These are phyloP conservation scores for Caenorhabditis sulstoni DNA, from an alignment of 2,888 invertebrate genomes.

Conservation along the genomic window DNA sequence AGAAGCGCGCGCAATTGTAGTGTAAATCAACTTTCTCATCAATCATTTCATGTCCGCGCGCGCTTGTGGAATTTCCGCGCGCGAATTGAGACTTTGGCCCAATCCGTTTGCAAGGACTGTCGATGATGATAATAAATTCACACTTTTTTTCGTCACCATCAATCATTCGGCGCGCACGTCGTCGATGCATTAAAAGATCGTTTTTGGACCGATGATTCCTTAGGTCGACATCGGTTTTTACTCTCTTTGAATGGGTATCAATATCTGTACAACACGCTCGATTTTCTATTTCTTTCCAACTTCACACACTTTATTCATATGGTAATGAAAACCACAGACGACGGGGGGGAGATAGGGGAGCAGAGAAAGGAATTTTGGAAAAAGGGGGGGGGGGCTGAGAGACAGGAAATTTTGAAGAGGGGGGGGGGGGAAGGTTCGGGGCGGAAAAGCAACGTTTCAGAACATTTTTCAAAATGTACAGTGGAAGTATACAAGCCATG, in stretches of 20 bases:
- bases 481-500: background rate
- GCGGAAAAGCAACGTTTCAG: background rate
- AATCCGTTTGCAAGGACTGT: background rate
- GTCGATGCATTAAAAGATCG: background rate
- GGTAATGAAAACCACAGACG: background rate
- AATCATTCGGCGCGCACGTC: slow-evolving; percentile 13
- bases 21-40: background rate
- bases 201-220: background rate
- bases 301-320: slow-evolving; percentile 37
- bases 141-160: slow-evolving; percentile 15
- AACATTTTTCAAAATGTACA: background rate
- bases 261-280: background rate
- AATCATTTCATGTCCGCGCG: slow-evolving; percentile 1
- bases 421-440: too few relatives aligned
- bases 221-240: background rate
- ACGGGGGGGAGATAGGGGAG: background rate
- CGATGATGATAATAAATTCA: background rate
- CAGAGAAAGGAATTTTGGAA: background rate
- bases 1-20: too few relatives aligned
- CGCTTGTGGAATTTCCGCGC: background rate
- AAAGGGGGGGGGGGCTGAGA: background rate
- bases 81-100: background rate
- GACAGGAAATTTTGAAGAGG: background rate
- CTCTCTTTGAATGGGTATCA: background rate
- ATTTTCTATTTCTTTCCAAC: slow-evolving; percentile 10